These are phyloP conservation scores for Potamilus streckersoni DNA, from an alignment of 1,140 invertebrate genomes.

Conservation along the genomic window DNA sequence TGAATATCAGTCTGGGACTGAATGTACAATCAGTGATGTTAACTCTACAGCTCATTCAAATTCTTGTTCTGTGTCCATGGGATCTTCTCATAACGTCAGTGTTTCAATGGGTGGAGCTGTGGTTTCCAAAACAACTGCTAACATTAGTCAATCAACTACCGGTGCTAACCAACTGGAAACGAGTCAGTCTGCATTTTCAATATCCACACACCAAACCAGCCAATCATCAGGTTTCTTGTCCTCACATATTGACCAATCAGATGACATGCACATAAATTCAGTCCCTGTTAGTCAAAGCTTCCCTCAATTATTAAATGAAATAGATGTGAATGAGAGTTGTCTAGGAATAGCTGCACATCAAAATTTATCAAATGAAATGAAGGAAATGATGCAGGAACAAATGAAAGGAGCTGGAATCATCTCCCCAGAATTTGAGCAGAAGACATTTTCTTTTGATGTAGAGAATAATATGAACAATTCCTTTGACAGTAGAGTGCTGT, in stretches of 20 bases:
- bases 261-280: background rate
- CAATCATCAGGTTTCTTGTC: slow-evolving; percentile 20
- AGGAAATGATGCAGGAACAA: slow-evolving; percentile 46
- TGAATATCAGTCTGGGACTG: too few species aligned
- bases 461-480: slow-evolving; percentile 20
- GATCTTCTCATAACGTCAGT: too few species aligned
- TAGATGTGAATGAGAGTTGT: slow-evolving; percentile 50
- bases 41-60: too few species aligned
- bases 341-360: slow-evolving; percentile 47
- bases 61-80: too few species aligned
- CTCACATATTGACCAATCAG: slow-evolving; percentile 16
- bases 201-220: slow-evolving; percentile 7
- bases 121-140: too few species aligned
- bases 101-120: too few species aligned
- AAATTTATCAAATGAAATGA: slow-evolving; percentile 49
- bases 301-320: slow-evolving; percentile 39
- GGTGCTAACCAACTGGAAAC: too few species aligned
- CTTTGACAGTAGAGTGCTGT: slow-evolving; percentile 25
- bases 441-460: slow-evolving; percentile 24
- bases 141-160: too few species aligned
- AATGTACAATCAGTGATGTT: too few species aligned
- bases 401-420: slow-evolving; percentile 27
- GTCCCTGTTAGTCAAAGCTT: slow-evolving; percentile 20
- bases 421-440: slow-evolving; percentile 23
- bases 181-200: too few species aligned